phyloP scores from a whole-genome alignment of 2,888 invertebrate species.

The Pachliopta kotzebuea region DNA sequence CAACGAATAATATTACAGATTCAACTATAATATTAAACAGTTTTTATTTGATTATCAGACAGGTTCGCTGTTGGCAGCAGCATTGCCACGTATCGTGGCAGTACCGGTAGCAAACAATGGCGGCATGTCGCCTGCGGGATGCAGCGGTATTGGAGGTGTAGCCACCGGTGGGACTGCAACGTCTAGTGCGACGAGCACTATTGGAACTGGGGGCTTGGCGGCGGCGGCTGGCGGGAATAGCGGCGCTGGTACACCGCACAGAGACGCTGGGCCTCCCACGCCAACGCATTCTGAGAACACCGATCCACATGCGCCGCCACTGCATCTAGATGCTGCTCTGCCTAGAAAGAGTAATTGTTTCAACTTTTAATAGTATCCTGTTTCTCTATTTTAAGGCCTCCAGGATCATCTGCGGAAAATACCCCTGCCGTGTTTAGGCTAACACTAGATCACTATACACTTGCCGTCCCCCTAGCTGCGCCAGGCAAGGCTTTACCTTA shows the following conservation, averaged over 20 bases:
- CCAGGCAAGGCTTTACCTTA: not conserved
- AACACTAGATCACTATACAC: no score
- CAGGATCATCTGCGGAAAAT: no score
- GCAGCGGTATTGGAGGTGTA: slow-evolving; percentile 34
- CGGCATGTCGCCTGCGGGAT: slow-evolving; percentile 44
- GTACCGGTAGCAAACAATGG: slow-evolving; percentile 39
- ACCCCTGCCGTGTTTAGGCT: no score
- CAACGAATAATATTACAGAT: no score
- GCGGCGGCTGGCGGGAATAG: slow-evolving; percentile 57
- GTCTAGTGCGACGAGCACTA: slow-evolving; percentile 31
- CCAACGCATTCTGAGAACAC: slow-evolving; percentile 73
- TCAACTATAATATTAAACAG: no score
- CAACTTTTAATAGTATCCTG: not conserved
- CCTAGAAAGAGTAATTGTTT: slow-evolving; percentile 63
- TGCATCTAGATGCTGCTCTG: slow-evolving; percentile 77
- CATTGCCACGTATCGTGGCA: slow-evolving; percentile 63
- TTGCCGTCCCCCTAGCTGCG: no score
- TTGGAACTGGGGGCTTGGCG: not conserved
- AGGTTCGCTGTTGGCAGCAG: slow-evolving; percentile 84
- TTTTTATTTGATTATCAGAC: slow-evolving; percentile 22
- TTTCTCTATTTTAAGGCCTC: no score
- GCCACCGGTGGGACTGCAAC: not conserved
- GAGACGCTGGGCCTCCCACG: slow-evolving; percentile 73
- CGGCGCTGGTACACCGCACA: slow-evolving; percentile 59
- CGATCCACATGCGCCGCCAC: slow-evolving; percentile 67